Base-by-base conservation (phyloP, 2,797 vertebrate species). In the Gouania willdenowi region DNA sequence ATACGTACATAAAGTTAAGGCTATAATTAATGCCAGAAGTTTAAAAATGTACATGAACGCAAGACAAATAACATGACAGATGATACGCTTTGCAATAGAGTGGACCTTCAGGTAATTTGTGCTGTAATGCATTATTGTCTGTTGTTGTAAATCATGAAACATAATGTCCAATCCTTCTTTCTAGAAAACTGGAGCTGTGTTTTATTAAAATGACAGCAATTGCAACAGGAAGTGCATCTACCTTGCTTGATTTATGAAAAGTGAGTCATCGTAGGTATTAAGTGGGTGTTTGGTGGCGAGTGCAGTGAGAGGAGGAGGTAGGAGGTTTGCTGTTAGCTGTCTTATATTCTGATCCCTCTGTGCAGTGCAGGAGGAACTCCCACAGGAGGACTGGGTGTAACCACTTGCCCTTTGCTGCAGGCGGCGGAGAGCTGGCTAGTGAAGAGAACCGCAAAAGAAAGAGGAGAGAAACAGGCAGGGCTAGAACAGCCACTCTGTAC, bases 201-300 rank as follows among this genome's bases (percentile, higher is more conserved):
- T 9, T 35, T 12, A 12, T 52, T 23, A 30, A 31, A 17, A 25
- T 27, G 21, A 15, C 21, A 35, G 26, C 26, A 36, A n/a, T 12
- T 36, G 12, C 37, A 54, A 17, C 43, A 34, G 32, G 29, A 19
- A 12, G 24, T 24, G 39, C 25, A 47, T 38, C 16, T 42, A 65
- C 41, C 42, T 45, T 42, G 36, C 26, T 45, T 39, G 16, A 36
- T 25, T 54, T 47, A 26, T 60, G 45, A 50, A 41, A 31, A 34
- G 18, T 46, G 46, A 59, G 41, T 74, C 73, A 55, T 44, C 60
- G 38, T 52, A 51, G 43, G 29, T 25, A 54, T 60, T 27, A 34
- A 34, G 64, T 54, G 54, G 53, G 41, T 35, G 45, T 46, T 46
- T 59, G 52, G 60, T 40, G 40, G 43, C 30, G 11, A 27, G 27